Evolutionary conservation across 2,113 vertebrate genomes (phyloP), one percentile per base, ranked within the genome.

Genomic region (Tursiops truncatus): DNA sequence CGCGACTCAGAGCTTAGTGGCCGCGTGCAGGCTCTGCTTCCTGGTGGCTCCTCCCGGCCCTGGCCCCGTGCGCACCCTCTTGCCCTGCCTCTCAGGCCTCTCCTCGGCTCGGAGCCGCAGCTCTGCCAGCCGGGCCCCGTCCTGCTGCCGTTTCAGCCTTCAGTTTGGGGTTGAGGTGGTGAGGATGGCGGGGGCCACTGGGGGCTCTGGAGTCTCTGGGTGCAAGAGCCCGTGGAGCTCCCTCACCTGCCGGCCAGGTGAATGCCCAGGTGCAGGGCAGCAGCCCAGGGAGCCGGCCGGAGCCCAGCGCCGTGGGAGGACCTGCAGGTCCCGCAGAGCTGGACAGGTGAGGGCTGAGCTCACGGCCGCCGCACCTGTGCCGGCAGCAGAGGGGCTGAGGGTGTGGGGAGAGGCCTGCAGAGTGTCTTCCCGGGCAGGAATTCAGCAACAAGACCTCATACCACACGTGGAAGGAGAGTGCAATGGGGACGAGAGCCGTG

Each of bases 281-380:
- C 56, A 56, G 60, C 60, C 60, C 23, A 25, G 60, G 23, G 47
- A 62, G 60, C 13, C 0, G 0, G 33, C 26, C 4, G 44, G 28
- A 28, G 26, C 18, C 21, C n/a, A 44, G 71, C 1, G 0, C 56
- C 0, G 36, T 14, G 31, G 15, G 60, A 23, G 62, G 21, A 63
- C 3, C 0, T 0, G 17, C 28, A 36, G 31, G 21, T 3, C 28
- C 4, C 50, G 3, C 47, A 2, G 14, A n/a, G 38, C 31, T n/a
- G 7, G 86, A 26, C 0, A 1, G 36, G 15, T 0, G 12, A 7
- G 44, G 31, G 2, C 3, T 20, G 7, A 4, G n/a, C 31, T 53
- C 4, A 1, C 10, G 60, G 65, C 31, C 8, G 5, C 47, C 20
- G 7, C 13, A 20, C 21, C 12, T 4, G 6, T 0, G 0, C 60